These are phyloP conservation scores for Aurelia sp. DNA, from an alignment of 30 jellyfish, hydroid and myxozoan genomes.

Conservation along the genomic window DNA sequence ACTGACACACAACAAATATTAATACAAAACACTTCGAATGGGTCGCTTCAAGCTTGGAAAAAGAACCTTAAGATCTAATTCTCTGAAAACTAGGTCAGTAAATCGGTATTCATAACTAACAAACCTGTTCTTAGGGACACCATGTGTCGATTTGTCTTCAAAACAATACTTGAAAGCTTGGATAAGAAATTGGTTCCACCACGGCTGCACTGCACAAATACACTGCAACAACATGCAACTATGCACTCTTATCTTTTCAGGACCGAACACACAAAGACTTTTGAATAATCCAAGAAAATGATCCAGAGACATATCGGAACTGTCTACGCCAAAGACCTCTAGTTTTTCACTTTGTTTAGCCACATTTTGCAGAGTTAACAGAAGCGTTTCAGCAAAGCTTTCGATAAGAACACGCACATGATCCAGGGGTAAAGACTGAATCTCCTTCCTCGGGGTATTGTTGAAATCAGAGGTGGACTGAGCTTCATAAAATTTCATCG, in stretches of 20 bases:
- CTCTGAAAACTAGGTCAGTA: too few relatives aligned
- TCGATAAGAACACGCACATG: slow-evolving; percentile 61
- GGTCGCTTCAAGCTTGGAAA: too few relatives aligned
- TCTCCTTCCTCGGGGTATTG: not conserved
- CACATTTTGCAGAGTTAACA: slow-evolving; percentile 13
- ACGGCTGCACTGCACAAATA: slow-evolving; percentile 55
- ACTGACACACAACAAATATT: too few relatives aligned
- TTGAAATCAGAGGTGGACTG: not conserved
- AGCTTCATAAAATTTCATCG: slow-evolving; percentile 43
- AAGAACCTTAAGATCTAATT: too few relatives aligned
- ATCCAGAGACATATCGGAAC: slow-evolving; percentile 35
- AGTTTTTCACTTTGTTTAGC: not conserved
- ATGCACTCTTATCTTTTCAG: slow-evolving; percentile 46
- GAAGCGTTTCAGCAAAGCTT: slow-evolving; percentile 64
- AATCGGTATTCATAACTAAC: not conserved
- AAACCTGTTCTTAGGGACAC: slow-evolving; percentile 82
- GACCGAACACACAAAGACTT: slow-evolving; percentile 73
- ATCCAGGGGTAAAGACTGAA: slow-evolving; percentile 36
- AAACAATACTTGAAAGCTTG: slow-evolving; percentile 62
- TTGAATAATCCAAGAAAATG: slow-evolving; percentile 61
- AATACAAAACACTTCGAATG: too few relatives aligned
- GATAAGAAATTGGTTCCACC: slow-evolving; percentile 88
- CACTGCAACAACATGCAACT: slow-evolving; percentile 68
- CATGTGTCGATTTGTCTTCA: slow-evolving; percentile 42
- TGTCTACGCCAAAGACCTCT: slow-evolving; percentile 9